Conservation (phyloP, 2,888 invertebrate genomes). For the Xestia rhomboidea region DNA sequence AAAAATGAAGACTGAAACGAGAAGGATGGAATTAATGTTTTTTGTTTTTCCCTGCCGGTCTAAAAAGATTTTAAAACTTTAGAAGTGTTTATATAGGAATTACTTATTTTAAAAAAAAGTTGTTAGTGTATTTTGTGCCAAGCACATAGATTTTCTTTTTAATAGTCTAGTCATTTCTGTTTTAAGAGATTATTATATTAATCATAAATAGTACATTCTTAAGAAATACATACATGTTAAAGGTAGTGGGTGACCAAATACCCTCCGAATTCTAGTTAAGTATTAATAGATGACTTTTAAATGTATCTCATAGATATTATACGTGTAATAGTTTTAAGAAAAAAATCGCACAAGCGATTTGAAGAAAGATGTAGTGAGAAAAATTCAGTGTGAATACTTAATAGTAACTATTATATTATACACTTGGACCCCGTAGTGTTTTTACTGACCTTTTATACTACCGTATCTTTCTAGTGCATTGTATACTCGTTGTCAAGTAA, state of each 20-base stretch:
- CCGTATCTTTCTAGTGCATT: slow-evolving; percentile 77
- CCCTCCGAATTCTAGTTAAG: slow-evolving; percentile 84
- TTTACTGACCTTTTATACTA: slow-evolving; percentile 89
- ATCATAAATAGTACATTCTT: slow-evolving; percentile 49
- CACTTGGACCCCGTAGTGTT: slow-evolving; percentile 85
- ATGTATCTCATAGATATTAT: slow-evolving; percentile 68
- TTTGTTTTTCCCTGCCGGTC: slow-evolving; percentile 70
- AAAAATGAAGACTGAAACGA: slow-evolving; percentile 78
- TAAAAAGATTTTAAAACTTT: slow-evolving; percentile 70
- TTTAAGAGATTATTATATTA: slow-evolving; percentile 62
- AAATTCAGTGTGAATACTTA: slow-evolving; percentile 74
- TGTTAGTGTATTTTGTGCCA: slow-evolving; percentile 74
- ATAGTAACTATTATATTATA: slow-evolving; percentile 80
- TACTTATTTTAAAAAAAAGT: slow-evolving; percentile 61
- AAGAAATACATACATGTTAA: slow-evolving; percentile 61
- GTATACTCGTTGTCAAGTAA: slow-evolving; percentile 64
- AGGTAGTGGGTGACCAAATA: slow-evolving; percentile 78
- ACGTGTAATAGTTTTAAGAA: slow-evolving; percentile 55
- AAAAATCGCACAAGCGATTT: slow-evolving; percentile 74
- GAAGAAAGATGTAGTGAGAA: slow-evolving; percentile 88
- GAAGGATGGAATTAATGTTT: slow-evolving; percentile 45
- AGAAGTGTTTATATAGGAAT: slow-evolving; percentile 62
- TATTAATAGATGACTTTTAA: slow-evolving; percentile 69
- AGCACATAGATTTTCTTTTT: slow-evolving; percentile 75
- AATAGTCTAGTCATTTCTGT: slow-evolving; percentile 71